These are phyloP conservation scores for Chanos chanos DNA, from an alignment of 2,797 vertebrate species.

Conservation along the genomic window DNA sequence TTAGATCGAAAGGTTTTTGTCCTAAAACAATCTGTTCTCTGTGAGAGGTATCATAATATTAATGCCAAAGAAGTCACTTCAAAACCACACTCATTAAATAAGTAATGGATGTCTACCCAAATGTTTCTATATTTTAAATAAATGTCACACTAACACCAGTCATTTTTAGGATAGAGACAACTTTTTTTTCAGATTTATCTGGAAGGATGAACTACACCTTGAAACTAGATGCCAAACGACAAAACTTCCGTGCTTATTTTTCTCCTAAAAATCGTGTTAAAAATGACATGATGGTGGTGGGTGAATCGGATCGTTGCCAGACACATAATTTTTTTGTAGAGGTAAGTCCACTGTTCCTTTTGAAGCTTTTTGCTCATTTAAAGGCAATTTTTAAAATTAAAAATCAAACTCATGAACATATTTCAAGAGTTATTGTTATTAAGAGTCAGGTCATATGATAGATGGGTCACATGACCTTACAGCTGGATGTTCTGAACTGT, in stretches of 20 bases:
- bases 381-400: neutral
- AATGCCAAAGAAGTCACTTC: too few species aligned
- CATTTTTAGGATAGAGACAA: neutral
- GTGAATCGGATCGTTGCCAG: too few species aligned
- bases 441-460: neutral
- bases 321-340: neutral
- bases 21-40: neutral
- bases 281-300: too few species aligned
- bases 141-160: too few species aligned
- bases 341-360: neutral
- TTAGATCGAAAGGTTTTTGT: slow-evolving; percentile 40
- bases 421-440: neutral
- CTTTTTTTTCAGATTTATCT: neutral
- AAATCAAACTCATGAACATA: neutral
- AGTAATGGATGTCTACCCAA: too few species aligned
- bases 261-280: too few species aligned
- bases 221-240: slow-evolving; percentile 55
- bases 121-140: too few species aligned
- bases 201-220: slow-evolving; percentile 56
- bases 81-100: neutral
- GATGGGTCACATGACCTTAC: neutral
- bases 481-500: too few species aligned
- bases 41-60: too few species aligned
- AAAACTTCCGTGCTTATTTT: slow-evolving; percentile 53
- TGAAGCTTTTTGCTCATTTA: too few species aligned